Evolutionary conservation across 2,113 vertebrate genomes (phyloP).

Genomic region (Pavo muticus): DNA sequence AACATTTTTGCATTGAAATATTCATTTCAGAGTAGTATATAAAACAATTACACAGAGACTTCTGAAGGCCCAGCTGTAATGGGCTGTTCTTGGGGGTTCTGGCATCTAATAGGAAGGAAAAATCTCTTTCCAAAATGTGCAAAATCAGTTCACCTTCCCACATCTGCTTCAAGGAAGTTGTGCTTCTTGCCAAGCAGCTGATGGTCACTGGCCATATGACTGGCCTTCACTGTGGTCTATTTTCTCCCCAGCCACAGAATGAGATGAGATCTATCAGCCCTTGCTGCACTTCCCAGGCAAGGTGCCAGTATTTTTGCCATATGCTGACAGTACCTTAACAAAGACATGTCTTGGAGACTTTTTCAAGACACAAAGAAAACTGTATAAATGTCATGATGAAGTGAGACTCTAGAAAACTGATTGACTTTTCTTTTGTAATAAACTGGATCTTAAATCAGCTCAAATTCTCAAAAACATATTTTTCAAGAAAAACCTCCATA

Average conservation of each 20-base stretch:
- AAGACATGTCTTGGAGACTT: neutral
- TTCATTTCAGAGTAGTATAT: neutral
- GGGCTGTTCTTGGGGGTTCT: neutral
- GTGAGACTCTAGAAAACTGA: neutral
- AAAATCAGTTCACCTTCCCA: neutral
- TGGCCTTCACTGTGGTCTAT: neutral
- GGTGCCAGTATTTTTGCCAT: conserved; percentile 39
- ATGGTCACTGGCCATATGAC: neutral
- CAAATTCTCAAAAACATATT: neutral
- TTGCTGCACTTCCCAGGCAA: conserved; percentile 34
- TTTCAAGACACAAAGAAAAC: neutral
- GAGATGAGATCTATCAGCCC: neutral
- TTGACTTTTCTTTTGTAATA: neutral
- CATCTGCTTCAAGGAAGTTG: neutral
- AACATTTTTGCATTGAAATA: neutral
- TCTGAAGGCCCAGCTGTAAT: neutral
- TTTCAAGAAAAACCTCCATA: neutral
- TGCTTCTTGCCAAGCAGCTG: neutral
- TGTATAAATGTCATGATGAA: neutral
- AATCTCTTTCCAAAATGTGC: neutral
- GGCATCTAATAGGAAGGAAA: neutral
- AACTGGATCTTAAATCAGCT: neutral
- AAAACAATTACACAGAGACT: neutral
- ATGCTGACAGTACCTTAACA: conserved; percentile 8
- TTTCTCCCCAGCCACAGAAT: neutral